Conservation (phyloP, 2,888 invertebrate species). For the Diarsia brunnea region DNA sequence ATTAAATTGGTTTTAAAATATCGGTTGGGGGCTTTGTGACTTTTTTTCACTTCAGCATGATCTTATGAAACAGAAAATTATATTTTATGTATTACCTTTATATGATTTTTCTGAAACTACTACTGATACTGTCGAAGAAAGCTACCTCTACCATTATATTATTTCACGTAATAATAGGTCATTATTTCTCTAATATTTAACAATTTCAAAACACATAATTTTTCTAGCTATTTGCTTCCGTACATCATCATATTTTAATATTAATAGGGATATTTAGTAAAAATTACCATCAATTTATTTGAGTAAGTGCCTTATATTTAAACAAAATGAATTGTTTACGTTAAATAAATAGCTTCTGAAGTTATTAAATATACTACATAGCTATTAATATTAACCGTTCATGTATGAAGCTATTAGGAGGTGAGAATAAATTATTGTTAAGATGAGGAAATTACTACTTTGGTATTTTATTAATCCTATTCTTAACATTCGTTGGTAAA, state of each 20-base stretch:
- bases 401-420: conserved; percentile 6
- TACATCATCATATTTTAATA: conserved; percentile 44
- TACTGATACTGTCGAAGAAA: neutral
- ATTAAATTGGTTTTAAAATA: conserved; percentile 18
- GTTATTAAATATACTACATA: conserved; percentile 37
- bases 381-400: conserved; percentile 32
- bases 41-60: neutral
- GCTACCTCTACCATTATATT: neutral
- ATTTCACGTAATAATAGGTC: neutral
- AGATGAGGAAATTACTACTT: neutral
- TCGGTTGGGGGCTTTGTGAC: conserved; percentile 8
- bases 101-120: neutral
- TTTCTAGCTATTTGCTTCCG: conserved; percentile 29
- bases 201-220: conserved; percentile 28
- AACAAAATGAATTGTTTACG: conserved; percentile 29
- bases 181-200: conserved; percentile 37
- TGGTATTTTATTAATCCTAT: neutral
- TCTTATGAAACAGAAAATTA: neutral
- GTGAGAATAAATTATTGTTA: neutral
- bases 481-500: neutral
- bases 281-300: conserved; percentile 45
- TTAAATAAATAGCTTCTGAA: conserved; percentile 43
- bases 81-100: neutral
- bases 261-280: conserved; percentile 19
- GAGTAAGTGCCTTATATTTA: conserved; percentile 37